phyloP scores from a whole-genome alignment of 30 jellyfish, hydroid and myxozoan genomes.

The Morbakka virulenta region DNA sequence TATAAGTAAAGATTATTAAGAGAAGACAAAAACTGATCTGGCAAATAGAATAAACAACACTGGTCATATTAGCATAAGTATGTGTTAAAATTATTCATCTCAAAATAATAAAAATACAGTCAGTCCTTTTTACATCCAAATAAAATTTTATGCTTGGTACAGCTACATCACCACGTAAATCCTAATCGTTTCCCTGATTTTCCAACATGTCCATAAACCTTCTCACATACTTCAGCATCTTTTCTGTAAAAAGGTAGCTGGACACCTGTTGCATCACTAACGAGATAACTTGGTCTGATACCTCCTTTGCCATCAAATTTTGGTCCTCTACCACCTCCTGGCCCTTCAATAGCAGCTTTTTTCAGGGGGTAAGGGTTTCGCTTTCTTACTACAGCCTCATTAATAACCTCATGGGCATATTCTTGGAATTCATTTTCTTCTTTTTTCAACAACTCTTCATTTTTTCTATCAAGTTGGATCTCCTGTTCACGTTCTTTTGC shows the following conservation, averaged over 20 bases:
- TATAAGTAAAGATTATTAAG: too few species aligned
- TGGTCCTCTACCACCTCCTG: slow-evolving; percentile 99
- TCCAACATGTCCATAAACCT: slow-evolving; percentile 93
- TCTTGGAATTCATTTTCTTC: slow-evolving; percentile 89
- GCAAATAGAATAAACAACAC: too few species aligned
- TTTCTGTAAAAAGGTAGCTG: slow-evolving; percentile 90
- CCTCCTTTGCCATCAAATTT: slow-evolving; percentile 95
- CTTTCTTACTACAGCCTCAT: slow-evolving; percentile 60
- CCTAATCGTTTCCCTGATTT: slow-evolving; percentile 88
- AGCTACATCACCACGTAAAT: slow-evolving; percentile 90
- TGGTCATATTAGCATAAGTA: too few species aligned
- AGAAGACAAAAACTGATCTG: too few species aligned
- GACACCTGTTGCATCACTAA: slow-evolving; percentile 91
- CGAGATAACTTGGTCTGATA: slow-evolving; percentile 92
- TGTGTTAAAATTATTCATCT: too few species aligned
- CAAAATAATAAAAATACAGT: too few species aligned
- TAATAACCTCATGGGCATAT: slow-evolving; percentile 77
- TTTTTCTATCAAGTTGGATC: slow-evolving; percentile 64
- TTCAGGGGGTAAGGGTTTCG: slow-evolving; percentile 80
- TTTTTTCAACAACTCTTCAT: slow-evolving; percentile 49
- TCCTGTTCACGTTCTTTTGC: slow-evolving; percentile 38
- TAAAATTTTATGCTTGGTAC: too few species aligned
- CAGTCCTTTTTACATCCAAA: too few species aligned
- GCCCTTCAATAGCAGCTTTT: slow-evolving; percentile 91
- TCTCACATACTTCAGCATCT: slow-evolving; percentile 55